phyloP scores from a whole-genome alignment of 2,797 vertebrate species.

The Odontamblyopus lacepedii region DNA sequence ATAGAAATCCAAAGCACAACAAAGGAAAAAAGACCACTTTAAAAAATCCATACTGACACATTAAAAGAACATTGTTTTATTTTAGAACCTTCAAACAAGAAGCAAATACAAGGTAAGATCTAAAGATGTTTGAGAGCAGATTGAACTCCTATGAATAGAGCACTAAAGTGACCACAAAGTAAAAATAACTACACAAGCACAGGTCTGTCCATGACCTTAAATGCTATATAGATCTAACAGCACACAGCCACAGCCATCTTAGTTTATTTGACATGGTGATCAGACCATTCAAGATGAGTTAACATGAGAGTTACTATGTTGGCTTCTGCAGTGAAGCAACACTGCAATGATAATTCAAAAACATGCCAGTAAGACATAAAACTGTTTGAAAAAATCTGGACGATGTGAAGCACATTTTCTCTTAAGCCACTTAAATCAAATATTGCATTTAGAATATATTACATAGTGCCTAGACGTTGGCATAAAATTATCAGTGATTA shows the following conservation, averaged over 20 bases:
- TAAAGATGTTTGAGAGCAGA: neutral
- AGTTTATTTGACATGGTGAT: neutral
- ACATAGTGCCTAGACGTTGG: neutral
- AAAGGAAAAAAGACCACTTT: too few species aligned
- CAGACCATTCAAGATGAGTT: neutral
- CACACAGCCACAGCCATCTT: neutral
- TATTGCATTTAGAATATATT: too few species aligned
- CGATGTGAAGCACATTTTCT: neutral
- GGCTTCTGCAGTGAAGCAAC: too few species aligned
- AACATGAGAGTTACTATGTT: too few species aligned
- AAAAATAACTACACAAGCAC: neutral
- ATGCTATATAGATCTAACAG: neutral
- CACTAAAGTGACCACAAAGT: neutral
- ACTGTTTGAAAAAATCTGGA: neutral
- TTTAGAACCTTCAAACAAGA: neutral
- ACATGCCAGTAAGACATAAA: neutral
- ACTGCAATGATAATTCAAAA: neutral
- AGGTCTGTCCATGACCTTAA: neutral
- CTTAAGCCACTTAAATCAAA: neutral
- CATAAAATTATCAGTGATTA: conserved; percentile 6
- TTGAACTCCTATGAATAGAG: neutral
- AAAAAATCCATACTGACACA: too few species aligned
- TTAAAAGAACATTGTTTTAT: too few species aligned
- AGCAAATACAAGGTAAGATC: neutral
- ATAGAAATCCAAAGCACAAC: too few species aligned